Evolutionary conservation across 2,797 vertebrate species (phyloP).

Genomic region (Lepus oiostolus): DNA sequence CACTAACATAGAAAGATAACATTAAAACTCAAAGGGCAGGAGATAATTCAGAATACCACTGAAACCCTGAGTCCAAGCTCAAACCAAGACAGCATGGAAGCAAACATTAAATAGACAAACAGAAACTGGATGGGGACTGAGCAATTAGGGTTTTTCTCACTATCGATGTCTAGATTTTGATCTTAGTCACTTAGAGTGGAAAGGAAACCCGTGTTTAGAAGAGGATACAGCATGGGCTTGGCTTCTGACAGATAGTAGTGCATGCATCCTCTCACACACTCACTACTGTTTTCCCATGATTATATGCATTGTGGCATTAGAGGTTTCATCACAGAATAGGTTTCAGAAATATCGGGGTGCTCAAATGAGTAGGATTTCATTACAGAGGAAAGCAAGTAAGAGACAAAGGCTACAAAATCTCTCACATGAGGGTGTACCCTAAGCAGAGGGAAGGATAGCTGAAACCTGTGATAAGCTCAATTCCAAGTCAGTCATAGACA

Average conservation of each 20-base stretch:
- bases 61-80: not conserved
- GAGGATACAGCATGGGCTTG: not conserved
- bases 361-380: not conserved
- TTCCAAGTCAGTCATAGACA: not conserved
- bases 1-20: conserved; percentile 28
- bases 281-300: not conserved
- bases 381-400: not conserved
- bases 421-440: not conserved
- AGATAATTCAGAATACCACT: not conserved
- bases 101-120: not conserved
- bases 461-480: not conserved
- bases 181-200: not conserved
- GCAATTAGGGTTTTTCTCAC: not conserved
- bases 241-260: not conserved
- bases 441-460: not conserved
- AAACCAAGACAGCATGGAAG: not conserved
- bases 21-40: conserved; percentile 13
- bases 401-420: not conserved
- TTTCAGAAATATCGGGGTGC: not conserved
- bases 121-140: not conserved
- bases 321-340: not conserved
- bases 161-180: not conserved
- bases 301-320: not conserved
- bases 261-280: not conserved
- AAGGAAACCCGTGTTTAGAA: not conserved